These are phyloP conservation scores for Amphiprion clarkii DNA, from an alignment of 2,797 vertebrate species.

Conservation along the genomic window DNA sequence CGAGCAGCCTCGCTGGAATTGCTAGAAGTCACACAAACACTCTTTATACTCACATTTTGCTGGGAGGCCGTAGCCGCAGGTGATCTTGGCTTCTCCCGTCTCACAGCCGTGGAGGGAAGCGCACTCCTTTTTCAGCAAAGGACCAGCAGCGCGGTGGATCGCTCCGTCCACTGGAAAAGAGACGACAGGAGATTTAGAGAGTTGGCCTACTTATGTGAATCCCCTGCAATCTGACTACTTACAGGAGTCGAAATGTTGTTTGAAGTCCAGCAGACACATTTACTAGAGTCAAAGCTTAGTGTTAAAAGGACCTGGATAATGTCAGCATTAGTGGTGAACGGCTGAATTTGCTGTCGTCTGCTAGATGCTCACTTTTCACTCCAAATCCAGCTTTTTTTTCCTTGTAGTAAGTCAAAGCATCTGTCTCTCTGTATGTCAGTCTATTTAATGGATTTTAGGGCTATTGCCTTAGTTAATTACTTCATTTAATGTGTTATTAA, in stretches of 20 bases:
- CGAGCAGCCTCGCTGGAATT: conserved; percentile 31
- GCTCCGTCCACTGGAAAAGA: conserved; percentile 90
- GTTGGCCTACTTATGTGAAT: conserved; percentile 61
- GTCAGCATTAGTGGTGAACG: conserved; percentile 33
- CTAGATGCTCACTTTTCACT: conserved; percentile 32
- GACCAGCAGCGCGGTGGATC: conserved; percentile 90
- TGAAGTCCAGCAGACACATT: conserved; percentile 55
- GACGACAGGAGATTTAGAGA: conserved; percentile 47
- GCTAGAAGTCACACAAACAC: conserved; percentile 39
- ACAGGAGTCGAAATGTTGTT: conserved; percentile 41
- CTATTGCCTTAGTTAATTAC: conserved; percentile 73
- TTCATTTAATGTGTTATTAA: conserved; percentile 79
- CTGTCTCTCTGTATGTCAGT: conserved; percentile 50
- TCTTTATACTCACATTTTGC: conserved; percentile 88
- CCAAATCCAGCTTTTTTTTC: conserved; percentile 25
- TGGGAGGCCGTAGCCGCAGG: conserved; percentile 91
- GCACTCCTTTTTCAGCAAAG: conserved; percentile 89
- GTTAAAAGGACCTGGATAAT: conserved; percentile 51
- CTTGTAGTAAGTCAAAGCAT: conserved; percentile 45
- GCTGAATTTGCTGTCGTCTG: conserved; percentile 33
- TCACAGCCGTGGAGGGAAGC: conserved; percentile 88
- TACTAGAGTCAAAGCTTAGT: conserved; percentile 44
- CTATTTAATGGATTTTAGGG: conserved; percentile 72
- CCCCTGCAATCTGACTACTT: conserved; percentile 51
- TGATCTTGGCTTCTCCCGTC: conserved; percentile 92